These are phyloP conservation scores for Cromileptes altivelis DNA, from an alignment of 2,113 vertebrate species.

Conservation along the genomic window DNA sequence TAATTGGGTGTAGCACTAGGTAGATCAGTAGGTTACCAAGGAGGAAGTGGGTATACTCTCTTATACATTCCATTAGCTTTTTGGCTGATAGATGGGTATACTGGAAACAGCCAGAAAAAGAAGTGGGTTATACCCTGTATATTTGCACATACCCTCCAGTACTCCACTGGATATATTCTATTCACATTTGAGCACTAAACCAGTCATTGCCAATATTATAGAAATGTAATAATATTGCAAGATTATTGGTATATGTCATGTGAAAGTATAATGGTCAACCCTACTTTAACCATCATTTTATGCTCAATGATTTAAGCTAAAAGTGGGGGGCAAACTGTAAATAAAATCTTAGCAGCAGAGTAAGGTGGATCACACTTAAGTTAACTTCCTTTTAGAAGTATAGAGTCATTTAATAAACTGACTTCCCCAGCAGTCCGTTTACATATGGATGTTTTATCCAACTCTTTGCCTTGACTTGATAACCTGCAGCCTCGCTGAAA, in stretches of 20 bases:
- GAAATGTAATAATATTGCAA: neutral
- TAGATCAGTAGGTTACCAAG: too few species aligned
- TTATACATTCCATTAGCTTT: too few species aligned
- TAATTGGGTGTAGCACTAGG: neutral
- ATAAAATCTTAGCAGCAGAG: too few species aligned
- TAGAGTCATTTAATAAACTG: neutral
- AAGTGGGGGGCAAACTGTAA: too few species aligned
- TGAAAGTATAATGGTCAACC: neutral
- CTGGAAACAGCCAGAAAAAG: too few species aligned
- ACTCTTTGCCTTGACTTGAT: neutral
- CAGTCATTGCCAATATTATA: neutral
- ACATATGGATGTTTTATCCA: neutral
- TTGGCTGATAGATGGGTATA: too few species aligned
- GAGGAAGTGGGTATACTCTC: too few species aligned
- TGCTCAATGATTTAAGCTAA: neutral
- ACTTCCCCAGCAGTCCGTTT: neutral
- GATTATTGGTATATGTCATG: neutral
- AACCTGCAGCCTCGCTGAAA: constrained; percentile 7
- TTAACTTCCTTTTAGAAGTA: neutral
- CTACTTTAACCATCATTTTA: neutral
- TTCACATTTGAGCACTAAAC: neutral
- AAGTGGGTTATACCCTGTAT: too few species aligned
- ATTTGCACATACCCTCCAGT: too few species aligned
- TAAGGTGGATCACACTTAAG: neutral
- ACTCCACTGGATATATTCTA: too few species aligned